Base-by-base conservation (phyloP, 2,797 vertebrate species). In the Rhinophrynus dorsalis region DNA sequence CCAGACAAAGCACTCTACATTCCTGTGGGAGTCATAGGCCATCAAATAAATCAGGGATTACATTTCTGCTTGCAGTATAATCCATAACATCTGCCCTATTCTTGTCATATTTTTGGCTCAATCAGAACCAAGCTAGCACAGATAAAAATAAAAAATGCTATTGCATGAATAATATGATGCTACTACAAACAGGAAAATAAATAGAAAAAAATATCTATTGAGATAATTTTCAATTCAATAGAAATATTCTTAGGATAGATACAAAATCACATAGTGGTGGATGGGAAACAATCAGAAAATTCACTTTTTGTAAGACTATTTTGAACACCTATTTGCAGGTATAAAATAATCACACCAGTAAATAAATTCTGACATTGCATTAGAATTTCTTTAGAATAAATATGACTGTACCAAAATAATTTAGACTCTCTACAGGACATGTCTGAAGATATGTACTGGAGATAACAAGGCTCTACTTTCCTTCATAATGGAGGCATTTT, bases 41-140 rank as follows among this genome's bases (percentile, higher is more conserved):
- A 24, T 62, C 35, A 51, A 51, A 51, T 32, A 62, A 62, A 48
- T 62, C 11, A 42, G 17, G 40, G 51, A 66, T 66, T 66, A 23
- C 17, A 32, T 44, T 55, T 42, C 17, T 42, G 27, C 21, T 4
- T 30, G 29, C 29, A 30, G 11, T 30, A 13, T 54, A 54, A 44
- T 55, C 37, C 62, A 13, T 17, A 65, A 54, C 50, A 55, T 65
- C 35, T 44, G 50, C 21, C 35, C 26, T 23, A 27, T 35, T 44
- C 50, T 44, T 18, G 15, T 12, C 27, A 13, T 40, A 32, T 32
- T 50, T 35, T 35, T 13, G 21, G 60, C 11, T 37, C 45, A 18
- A n/a, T 17, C 2, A 6, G 18, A n/a, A 24, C 1, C 29, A 37
- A 11, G 20, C 13, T 26, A 23, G n/a, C 2, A 4, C 30, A 47